Percentiles rank a stretch among this genome's conserved stretches.
phyloP scores from a whole-genome alignment of 2,113 vertebrate species.

The Alectura lathami region DNA sequence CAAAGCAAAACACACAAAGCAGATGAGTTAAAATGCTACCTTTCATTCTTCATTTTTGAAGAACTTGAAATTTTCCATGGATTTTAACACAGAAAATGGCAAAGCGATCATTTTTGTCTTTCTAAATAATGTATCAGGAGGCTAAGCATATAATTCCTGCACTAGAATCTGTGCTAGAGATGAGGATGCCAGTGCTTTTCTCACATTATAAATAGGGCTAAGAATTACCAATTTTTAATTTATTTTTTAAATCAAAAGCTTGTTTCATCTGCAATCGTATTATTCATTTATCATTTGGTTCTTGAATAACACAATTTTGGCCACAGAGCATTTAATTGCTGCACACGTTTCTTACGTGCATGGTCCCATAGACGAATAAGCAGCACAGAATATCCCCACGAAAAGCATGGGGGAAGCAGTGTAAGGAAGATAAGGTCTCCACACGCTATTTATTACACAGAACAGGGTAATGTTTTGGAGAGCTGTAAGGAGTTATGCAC shows the following conservation, averaged over 20 bases:
- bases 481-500: neutral
- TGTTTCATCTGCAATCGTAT: neutral
- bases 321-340: neutral
- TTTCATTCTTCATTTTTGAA: neutral
- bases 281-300: neutral
- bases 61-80: neutral
- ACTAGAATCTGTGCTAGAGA: neutral
- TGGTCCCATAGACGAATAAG: neutral
- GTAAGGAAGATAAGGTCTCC: neutral
- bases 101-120: neutral
- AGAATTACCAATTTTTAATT: neutral
- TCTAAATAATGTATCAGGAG: rapidly evolving
- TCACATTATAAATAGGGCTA: neutral
- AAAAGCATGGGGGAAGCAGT: neutral
- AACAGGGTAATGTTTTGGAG: neutral
- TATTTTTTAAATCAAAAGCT: neutral
- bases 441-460: neutral
- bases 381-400: neutral
- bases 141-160: neutral
- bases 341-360: neutral
- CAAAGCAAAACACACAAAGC: neutral
- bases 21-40: neutral
- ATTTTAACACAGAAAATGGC: neutral
- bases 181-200: neutral
- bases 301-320: neutral